Evolutionary conservation across 2,888 invertebrate species (phyloP).

Genomic region (Pseudococcus longispinus): DNA sequence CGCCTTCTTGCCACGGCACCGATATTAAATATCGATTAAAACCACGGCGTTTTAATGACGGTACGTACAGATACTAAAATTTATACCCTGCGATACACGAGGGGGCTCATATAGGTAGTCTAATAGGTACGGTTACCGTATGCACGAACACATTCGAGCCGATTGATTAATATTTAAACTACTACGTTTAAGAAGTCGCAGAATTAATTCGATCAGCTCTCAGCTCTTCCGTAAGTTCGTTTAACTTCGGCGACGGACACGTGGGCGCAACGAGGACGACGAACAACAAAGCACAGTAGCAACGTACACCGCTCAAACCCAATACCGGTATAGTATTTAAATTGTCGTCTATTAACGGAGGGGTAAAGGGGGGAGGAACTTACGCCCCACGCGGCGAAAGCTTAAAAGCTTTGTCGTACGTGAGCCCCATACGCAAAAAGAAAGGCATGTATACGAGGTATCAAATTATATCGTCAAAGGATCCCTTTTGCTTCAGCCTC

Average conservation of each 20-base stretch:
- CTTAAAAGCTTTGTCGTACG: slow-evolving; percentile 16
- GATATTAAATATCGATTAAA: slow-evolving; percentile 4
- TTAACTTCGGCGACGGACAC: background rate
- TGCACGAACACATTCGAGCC: background rate
- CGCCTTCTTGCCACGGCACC: slow-evolving; percentile 4
- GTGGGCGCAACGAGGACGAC: background rate
- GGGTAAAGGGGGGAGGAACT: background rate
- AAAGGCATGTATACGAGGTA: background rate
- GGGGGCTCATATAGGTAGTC: background rate
- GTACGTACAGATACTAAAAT: background rate
- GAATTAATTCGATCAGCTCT: slow-evolving; percentile 5
- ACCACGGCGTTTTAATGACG: background rate
- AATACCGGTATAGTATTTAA: background rate
- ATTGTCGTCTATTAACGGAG: background rate
- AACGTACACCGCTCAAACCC: background rate
- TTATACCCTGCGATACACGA: background rate
- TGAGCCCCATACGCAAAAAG: background rate
- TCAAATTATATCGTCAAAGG: slow-evolving; percentile 16
- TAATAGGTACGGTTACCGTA: background rate
- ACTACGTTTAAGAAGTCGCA: background rate
- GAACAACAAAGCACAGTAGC: no score
- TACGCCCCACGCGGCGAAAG: background rate
- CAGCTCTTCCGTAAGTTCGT: background rate
- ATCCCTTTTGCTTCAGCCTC: background rate
- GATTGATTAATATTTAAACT: background rate